Percentiles rank a stretch among this genome's conserved stretches.
phyloP scores from a whole-genome alignment of 2,888 invertebrate genomes.

The Patella caerulea region DNA sequence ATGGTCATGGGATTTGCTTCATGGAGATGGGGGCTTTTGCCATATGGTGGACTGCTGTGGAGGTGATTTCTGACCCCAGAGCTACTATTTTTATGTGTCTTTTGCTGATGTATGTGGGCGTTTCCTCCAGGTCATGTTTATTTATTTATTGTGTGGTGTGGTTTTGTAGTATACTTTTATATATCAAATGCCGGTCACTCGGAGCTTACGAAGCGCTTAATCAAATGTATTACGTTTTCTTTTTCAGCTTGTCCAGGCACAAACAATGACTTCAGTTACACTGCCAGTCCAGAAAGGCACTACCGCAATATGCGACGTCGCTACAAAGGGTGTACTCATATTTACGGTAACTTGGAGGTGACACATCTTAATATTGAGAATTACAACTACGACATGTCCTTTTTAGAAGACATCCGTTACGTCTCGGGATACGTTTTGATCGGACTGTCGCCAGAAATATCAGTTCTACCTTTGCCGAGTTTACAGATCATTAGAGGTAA shows the following conservation, averaged over 20 bases:
- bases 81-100: no score
- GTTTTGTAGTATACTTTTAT: no score
- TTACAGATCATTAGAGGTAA: constrained; percentile 95
- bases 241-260: constrained; percentile 58
- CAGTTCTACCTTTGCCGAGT: constrained; percentile 85
- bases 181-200: no score
- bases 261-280: constrained; percentile 54
- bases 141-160: no score
- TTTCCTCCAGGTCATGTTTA: no score
- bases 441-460: constrained; percentile 81
- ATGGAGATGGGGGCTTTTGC: no score
- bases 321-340: constrained; percentile 97
- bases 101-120: no score
- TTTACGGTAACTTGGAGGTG: constrained; percentile 97
- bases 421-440: constrained; percentile 97
- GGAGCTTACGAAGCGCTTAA: no score
- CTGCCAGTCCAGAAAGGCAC: constrained; percentile 51
- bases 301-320: constrained; percentile 71
- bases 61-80: no score
- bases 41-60: no score
- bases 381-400: constrained; percentile 87
- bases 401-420: constrained; percentile 90
- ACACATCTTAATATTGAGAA: constrained; percentile 82
- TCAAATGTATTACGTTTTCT: neutral
- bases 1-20: no score